A percentile compares a stretch with the other conserved stretches of the same genome.
Evolutionary conservation across 2,888 invertebrate genomes (phyloP).

Genomic region (Diaphora mendica): DNA sequence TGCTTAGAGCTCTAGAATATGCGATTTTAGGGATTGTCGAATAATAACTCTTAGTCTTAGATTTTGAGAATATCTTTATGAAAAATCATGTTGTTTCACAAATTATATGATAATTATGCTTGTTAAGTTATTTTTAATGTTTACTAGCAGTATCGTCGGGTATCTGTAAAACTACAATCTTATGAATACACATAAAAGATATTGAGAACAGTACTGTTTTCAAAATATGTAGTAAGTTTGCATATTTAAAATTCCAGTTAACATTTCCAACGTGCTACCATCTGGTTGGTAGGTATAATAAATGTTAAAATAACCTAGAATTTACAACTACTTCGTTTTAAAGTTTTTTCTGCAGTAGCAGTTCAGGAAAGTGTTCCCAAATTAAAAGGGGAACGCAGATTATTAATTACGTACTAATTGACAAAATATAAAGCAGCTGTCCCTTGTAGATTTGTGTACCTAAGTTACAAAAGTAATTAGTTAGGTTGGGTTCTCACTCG

Average conservation of each 20-base stretch:
- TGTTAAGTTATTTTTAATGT: not conserved
- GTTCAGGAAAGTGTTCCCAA: not conserved
- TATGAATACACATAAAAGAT: not conserved
- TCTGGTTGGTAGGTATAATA: not conserved
- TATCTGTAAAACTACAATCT: not conserved
- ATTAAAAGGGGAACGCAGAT: conserved; percentile 21
- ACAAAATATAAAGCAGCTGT: conserved; percentile 29
- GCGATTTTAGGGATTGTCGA: not conserved
- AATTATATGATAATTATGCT: too few species aligned
- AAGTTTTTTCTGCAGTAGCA: not conserved
- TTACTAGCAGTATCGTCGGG: not conserved
- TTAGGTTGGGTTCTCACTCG: conserved; percentile 26
- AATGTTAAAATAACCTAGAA: not conserved
- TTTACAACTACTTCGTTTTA: not conserved
- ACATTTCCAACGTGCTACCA: not conserved
- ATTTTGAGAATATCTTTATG: not conserved
- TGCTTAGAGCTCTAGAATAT: not conserved
- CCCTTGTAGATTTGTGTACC: conserved; percentile 40
- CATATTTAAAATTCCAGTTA: not conserved
- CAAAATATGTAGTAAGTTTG: not conserved
- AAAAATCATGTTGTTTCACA: too few species aligned
- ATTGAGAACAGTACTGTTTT: not conserved
- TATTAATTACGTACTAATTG: conserved; percentile 39
- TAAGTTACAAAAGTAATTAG: conserved; percentile 51
- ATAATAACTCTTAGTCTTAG: too few species aligned